Conservation (phyloP, 2,113 vertebrate species). For the Mirounga angustirostris region DNA sequence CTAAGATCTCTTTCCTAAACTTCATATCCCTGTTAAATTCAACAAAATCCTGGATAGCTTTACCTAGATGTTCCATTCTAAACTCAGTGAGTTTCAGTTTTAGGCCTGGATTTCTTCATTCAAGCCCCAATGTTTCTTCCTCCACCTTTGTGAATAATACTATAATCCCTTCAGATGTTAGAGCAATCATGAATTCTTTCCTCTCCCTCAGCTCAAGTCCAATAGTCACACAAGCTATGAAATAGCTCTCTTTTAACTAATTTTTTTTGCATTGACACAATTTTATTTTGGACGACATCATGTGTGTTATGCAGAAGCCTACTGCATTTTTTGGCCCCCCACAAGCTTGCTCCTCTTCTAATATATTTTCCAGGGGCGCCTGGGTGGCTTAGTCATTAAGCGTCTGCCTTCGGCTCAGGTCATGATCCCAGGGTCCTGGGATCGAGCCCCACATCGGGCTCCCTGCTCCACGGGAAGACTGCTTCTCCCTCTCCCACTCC, state of each 20-base stretch:
- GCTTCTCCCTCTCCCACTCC: no score
- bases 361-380: not conserved
- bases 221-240: not conserved
- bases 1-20: not conserved
- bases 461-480: no score
- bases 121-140: conserved; percentile 20
- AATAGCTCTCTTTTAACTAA: not conserved
- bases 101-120: not conserved
- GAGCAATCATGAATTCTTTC: not conserved
- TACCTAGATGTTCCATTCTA: not conserved
- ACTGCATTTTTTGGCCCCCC: not conserved
- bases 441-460: no score
- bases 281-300: not conserved
- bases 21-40: not conserved
- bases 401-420: no score
- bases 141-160: not conserved
- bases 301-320: not conserved
- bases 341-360: not conserved
- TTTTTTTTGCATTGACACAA: not conserved
- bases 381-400: no score
- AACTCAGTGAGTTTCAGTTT: not conserved
- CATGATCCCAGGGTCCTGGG: no score
- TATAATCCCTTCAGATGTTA: not conserved
- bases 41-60: not conserved
- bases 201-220: not conserved